Base-by-base conservation (phyloP, 2,888 invertebrate genomes). In the Eugnorisma glareosa region DNA sequence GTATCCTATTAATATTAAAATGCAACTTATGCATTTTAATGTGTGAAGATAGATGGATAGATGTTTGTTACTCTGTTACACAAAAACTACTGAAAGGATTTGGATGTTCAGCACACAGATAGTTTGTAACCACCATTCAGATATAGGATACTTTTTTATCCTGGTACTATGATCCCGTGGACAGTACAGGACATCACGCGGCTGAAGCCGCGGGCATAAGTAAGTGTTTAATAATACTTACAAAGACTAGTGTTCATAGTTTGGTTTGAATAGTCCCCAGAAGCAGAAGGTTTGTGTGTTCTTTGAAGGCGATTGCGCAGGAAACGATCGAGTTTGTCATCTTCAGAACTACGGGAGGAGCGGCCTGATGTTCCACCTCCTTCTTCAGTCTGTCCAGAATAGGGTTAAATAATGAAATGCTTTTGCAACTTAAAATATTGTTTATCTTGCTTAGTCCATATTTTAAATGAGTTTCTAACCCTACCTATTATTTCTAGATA, bases 301-400 rank as follows among this genome's bases (percentile, higher is more conserved):
- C 97, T 89, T 84, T 95, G 95, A 35, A 96, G 90, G 43, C 97
- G 95, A 84, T 93, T 95, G 37, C 97, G 94, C 67, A 95, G 94
- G 91, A 93, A 97, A 90, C 95, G 97, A 93, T 96, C 97, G 90
- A 96, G 94, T 93, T 96, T 97, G 92, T 96, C 98, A 90, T 96
- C 98, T 89, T 96, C 97, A 89, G 95, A 97, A 89, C 96, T 97
- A 94, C 94, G 95, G 83, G 94, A 97, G 83, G 95, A 95, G 0
- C 96, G 92, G 0, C 96, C 96, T 63, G 96, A 95, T 37, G 93
- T 86, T 85, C 96, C 95, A 82, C 96, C 95, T 13, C 96, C 95
- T 86, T 96, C 96, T 74, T 98, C 98, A 88, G 98, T 98, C 98
- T 98, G 93, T 66, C 93, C 2, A 81, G 67, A 66, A 7, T 15